Percentiles rank a stretch among this genome's conserved stretches.
These are phyloP conservation scores for Palloptera scutellata DNA, from an alignment of 2,888 invertebrate genomes.

Conservation along the genomic window DNA sequence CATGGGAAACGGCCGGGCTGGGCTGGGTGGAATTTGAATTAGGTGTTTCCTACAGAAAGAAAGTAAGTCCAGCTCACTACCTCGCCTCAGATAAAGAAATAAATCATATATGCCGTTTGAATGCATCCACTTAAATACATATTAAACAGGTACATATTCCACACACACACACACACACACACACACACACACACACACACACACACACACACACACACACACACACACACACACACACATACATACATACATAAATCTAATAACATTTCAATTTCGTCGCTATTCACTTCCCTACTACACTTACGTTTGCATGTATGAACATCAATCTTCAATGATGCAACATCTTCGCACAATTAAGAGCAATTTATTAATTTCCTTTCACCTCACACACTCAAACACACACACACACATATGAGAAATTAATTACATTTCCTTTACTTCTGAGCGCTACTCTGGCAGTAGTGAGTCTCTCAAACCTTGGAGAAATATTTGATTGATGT, in stretches of 20 bases:
- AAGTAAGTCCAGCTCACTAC: too few relatives aligned
- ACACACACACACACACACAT: too few relatives aligned
- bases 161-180: too few relatives aligned
- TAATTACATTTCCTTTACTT: conserved; percentile 43
- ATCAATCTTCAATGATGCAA: conserved; percentile 15
- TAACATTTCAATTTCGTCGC: conserved; percentile 11
- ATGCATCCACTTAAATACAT: too few relatives aligned
- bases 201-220: too few relatives aligned
- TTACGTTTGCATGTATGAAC: conserved; percentile 24
- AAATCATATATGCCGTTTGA: too few relatives aligned
- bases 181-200: too few relatives aligned
- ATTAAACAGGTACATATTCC: too few relatives aligned
- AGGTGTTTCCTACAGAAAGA: too few relatives aligned
- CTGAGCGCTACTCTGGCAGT: conserved; percentile 6
- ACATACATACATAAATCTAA: background rate
- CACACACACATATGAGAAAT: conserved; percentile 36
- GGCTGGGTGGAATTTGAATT: too few relatives aligned
- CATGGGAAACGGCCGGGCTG: too few relatives aligned
- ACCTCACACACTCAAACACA: conserved; percentile 15
- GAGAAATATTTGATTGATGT: conserved; percentile 39
- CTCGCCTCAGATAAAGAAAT: too few relatives aligned
- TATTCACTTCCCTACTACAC: conserved; percentile 20
- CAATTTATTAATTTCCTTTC: conserved; percentile 46
- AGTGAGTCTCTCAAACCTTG: conserved; percentile 23
- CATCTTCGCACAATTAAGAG: conserved; percentile 36